These are phyloP conservation scores for Nasua narica DNA, from an alignment of 2,797 vertebrate genomes.

Conservation along the genomic window DNA sequence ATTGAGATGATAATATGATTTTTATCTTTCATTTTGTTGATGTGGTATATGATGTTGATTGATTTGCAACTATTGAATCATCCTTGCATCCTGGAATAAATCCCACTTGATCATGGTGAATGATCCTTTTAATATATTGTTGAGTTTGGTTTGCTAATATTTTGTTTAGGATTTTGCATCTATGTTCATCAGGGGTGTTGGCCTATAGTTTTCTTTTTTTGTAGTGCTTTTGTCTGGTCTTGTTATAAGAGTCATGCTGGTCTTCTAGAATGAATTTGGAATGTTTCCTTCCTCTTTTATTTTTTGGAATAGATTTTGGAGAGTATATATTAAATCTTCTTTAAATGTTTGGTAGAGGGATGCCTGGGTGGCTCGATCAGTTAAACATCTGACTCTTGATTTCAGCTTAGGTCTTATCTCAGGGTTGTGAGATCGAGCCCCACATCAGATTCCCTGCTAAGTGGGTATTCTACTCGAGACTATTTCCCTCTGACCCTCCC, in stretches of 20 bases:
- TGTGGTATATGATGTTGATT: background rate
- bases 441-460: background rate
- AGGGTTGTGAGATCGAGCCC: background rate
- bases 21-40: background rate
- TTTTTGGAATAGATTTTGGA: background rate
- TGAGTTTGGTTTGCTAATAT: background rate
- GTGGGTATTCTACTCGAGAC: background rate
- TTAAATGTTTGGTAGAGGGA: background rate
- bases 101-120: background rate
- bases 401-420: background rate
- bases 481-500: background rate
- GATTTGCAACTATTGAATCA: background rate
- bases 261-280: background rate
- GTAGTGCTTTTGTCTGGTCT: background rate
- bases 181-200: background rate
- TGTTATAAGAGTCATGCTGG: background rate
- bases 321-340: background rate
- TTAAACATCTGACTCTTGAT: background rate
- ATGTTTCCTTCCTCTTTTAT: background rate
- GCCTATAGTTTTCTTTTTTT: background rate
- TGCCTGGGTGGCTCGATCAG: background rate
- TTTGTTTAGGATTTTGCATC: background rate
- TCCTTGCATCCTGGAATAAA: background rate
- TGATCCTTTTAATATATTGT: background rate
- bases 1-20: background rate